Base-by-base conservation (phyloP, 2,113 vertebrate species). In the Sula dactylatra region DNA sequence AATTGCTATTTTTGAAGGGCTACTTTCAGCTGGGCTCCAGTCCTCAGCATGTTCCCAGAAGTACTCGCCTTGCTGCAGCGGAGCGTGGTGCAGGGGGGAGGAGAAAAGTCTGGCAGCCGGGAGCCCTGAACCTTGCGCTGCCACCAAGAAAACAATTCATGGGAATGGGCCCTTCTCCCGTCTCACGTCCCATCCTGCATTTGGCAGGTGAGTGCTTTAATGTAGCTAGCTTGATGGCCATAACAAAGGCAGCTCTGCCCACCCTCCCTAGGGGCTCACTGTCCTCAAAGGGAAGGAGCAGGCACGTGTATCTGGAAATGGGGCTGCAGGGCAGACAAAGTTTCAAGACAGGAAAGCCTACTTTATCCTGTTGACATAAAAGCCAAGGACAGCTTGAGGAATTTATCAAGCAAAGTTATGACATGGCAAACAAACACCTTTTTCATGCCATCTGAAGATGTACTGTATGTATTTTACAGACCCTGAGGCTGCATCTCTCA, bases 1-100 rank as follows among this genome's bases (percentile, higher is more conserved):
- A 95, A 95, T 31, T 87, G 86, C 94, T 95, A 96, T 96, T 96
- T 97, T 94, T 96, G 96, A 97, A 96, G 86, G 95, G 94, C 87
- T 97, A 96, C 96, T 96, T 96, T 97, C 93, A 95, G 81, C 91
- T 94, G 86, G 77, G 91, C 91, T 96, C 86, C 89, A 96, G 89
- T 95, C 91, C 79, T 52, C 93, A 70, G 83, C 59, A 31, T 78
- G 81, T 94, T 96, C 81, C 29, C 86, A 94, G 95, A 78, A 96
- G 77, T 64, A 64, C 59, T 88, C 8, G 58, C 52, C 86, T 88
- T 83, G 50, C 93, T 91, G 94, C 89, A 91, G 86, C 73, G 85
- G 77, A 74, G 73, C 3, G 6, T 88, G 83, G 80, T 59, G 77
- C 34, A 45, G 71, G 42, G 42, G 58, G 72, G 49, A 77, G 77